These are phyloP conservation scores for Drosophila pachea DNA, from an alignment of 1,140 invertebrate genomes.

Conservation along the genomic window DNA sequence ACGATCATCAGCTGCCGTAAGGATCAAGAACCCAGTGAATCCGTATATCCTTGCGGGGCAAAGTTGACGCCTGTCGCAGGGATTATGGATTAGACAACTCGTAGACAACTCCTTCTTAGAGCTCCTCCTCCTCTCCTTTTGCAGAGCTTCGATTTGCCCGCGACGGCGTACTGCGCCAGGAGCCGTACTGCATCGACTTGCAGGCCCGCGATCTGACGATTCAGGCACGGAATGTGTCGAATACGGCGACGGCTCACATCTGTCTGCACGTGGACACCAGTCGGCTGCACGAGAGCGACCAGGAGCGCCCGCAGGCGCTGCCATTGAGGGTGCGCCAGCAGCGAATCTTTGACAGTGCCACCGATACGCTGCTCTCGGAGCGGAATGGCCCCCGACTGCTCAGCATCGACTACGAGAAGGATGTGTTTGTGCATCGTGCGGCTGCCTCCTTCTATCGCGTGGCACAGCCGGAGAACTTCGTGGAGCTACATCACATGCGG, in stretches of 20 bases:
- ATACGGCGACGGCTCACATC: slow-evolving; percentile 57
- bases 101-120: too few relatives aligned
- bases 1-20: slow-evolving; percentile 76
- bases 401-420: slow-evolving; percentile 63
- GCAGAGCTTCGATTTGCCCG: slow-evolving; percentile 66
- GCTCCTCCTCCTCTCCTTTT: neutral
- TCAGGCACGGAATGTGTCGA: slow-evolving; percentile 20
- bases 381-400: neutral
- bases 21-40: neutral
- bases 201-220: slow-evolving; percentile 65
- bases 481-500: slow-evolving; percentile 46
- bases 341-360: slow-evolving; percentile 47
- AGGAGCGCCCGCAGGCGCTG: slow-evolving; percentile 48
- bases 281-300: slow-evolving; percentile 58
- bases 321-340: slow-evolving; percentile 53
- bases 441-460: slow-evolving; percentile 77
- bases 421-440: slow-evolving; percentile 74
- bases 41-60: neutral
- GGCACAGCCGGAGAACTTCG: slow-evolving; percentile 71
- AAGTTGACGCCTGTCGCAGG: neutral
- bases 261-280: slow-evolving; percentile 58
- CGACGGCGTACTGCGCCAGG: slow-evolving; percentile 56
- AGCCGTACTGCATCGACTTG: slow-evolving; percentile 62
- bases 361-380: slow-evolving; percentile 31
- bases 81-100: neutral